A percentile compares a stretch with the other conserved stretches of the same genome.
These are phyloP conservation scores for Blomia tropicalis DNA, from an alignment of 2,888 invertebrate genomes.

Conservation along the genomic window DNA sequence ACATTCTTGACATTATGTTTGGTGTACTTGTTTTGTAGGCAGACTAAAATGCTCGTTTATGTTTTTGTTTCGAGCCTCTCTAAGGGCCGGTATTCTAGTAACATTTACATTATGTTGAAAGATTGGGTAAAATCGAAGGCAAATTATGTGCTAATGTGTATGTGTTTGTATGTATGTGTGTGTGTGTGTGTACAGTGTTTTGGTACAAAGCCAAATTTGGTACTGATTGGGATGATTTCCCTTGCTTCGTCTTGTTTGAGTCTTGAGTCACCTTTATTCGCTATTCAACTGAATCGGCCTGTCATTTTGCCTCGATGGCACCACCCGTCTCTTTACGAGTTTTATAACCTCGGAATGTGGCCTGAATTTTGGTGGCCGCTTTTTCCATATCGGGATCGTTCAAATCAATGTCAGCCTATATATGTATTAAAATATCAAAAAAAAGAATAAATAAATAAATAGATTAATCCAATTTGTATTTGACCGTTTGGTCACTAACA, in stretches of 20 bases:
- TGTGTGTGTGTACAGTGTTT: background rate
- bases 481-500: background rate
- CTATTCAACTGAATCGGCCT: background rate
- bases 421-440: no score
- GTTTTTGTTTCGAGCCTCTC: no score
- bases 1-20: no score
- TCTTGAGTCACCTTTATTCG: background rate
- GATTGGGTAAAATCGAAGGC: background rate
- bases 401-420: constrained; percentile 28
- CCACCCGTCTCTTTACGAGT: background rate
- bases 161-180: background rate
- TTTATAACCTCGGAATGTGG: constrained; percentile 28
- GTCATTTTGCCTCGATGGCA: background rate
- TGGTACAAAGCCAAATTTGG: background rate
- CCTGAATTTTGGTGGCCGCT: constrained; percentile 29
- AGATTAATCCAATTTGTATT: background rate
- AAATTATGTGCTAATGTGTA: background rate
- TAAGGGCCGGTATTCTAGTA: background rate
- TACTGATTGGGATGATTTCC: background rate
- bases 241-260: background rate
- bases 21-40: no score
- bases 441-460: background rate
- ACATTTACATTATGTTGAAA: background rate
- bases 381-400: constrained; percentile 29
- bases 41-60: no score